These are phyloP conservation scores for Aramus guarauna DNA, from an alignment of 2,113 vertebrate genomes.

Conservation along the genomic window DNA sequence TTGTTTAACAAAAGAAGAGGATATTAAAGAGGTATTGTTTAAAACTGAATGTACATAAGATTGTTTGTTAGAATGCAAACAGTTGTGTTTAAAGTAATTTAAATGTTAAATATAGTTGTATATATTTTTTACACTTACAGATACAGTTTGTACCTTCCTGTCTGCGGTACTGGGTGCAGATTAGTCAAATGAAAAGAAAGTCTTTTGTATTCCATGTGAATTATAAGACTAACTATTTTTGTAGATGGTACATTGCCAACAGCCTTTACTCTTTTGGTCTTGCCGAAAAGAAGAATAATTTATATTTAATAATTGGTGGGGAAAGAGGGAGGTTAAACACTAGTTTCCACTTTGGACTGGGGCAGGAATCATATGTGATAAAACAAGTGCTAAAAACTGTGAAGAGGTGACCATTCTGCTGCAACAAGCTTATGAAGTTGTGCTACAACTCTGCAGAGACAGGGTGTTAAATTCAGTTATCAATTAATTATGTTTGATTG, in stretches of 20 bases:
- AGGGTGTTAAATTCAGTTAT: background rate
- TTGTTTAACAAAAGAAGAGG: constrained; percentile 31
- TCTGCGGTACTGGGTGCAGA: background rate
- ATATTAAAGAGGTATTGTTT: constrained; percentile 66
- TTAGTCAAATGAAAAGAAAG: background rate
- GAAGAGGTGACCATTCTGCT: background rate
- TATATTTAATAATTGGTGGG: background rate
- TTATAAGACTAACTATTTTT: constrained; percentile 19
- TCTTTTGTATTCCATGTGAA: background rate
- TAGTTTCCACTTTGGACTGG: background rate
- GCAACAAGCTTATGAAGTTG: background rate
- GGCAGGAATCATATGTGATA: background rate
- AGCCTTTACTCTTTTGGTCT: background rate
- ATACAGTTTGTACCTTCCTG: constrained; percentile 59
- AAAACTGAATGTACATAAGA: constrained; percentile 73
- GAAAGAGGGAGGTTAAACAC: background rate
- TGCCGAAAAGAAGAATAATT: background rate
- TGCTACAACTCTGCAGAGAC: background rate
- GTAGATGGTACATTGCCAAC: background rate
- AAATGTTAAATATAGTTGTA: constrained; percentile 77
- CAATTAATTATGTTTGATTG: background rate
- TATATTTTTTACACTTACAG: constrained; percentile 74
- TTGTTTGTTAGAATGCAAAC: constrained; percentile 64
- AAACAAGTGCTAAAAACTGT: background rate
- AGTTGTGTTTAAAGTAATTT: constrained; percentile 75